Percentiles rank a stretch among this genome's conserved stretches.
These are phyloP conservation scores for Boleophthalmus pectinirostris DNA, from an alignment of 2,113 vertebrate species.

Conservation along the genomic window DNA sequence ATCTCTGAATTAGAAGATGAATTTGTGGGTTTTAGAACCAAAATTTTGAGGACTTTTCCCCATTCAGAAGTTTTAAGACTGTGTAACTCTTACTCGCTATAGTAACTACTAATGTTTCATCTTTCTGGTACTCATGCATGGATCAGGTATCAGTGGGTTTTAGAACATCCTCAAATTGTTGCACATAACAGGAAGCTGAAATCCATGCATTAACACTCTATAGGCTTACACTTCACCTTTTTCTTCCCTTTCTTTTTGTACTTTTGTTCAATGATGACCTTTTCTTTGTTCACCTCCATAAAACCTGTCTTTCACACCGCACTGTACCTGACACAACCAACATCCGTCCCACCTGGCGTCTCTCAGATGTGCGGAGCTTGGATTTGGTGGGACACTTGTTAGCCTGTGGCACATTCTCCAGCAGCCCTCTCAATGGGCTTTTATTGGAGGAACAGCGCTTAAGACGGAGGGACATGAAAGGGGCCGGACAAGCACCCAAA, in stretches of 20 bases:
- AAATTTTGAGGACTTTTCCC: no score
- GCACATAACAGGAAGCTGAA: no score
- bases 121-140: no score
- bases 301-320: background rate
- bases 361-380: conserved; percentile 57
- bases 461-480: conserved; percentile 69
- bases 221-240: background rate
- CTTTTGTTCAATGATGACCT: background rate
- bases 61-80: no score
- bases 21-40: no score
- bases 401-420: conserved; percentile 64
- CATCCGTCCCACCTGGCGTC: conserved; percentile 60
- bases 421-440: conserved; percentile 65
- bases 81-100: no score
- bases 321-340: conserved; percentile 43
- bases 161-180: no score
- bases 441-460: conserved; percentile 68
- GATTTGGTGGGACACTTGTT: conserved; percentile 52
- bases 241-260: background rate
- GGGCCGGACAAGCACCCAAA: conserved; percentile 54
- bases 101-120: no score
- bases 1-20: background rate
- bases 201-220: background rate
- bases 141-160: background rate
- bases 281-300: background rate